Evolutionary conservation across 2,113 vertebrate genomes (phyloP).

Genomic region (Microtus pennsylvanicus): DNA sequence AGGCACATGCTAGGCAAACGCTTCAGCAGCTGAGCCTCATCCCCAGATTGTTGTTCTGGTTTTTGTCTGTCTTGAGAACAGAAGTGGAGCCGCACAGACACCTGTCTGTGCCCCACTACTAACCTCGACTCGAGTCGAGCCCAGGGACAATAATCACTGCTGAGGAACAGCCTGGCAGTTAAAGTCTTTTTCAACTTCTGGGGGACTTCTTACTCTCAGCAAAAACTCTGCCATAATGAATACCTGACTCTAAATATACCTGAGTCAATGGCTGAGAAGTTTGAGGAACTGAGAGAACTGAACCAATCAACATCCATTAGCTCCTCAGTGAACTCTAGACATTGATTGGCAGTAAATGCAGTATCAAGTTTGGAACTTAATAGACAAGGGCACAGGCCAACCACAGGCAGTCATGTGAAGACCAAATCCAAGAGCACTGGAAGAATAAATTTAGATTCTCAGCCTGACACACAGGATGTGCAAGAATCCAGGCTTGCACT

Average conservation of each 20-base stretch:
- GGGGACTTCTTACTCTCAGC: neutral
- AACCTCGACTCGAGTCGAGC: neutral
- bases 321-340: constrained; percentile 44
- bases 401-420: neutral
- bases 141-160: neutral
- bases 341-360: constrained; percentile 53
- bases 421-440: neutral
- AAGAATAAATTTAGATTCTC: neutral
- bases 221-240: neutral
- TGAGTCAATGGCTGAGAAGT: neutral
- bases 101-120: neutral
- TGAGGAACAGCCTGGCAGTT: constrained; percentile 18
- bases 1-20: neutral
- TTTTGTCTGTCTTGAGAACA: neutral
- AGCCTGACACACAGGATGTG: neutral
- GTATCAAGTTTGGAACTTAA: neutral
- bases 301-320: constrained; percentile 49
- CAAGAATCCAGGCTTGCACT: neutral
- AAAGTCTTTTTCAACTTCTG: constrained; percentile 25
- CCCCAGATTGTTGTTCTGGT: neutral
- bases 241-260: neutral
- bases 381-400: neutral
- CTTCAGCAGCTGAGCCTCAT: neutral
- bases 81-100: neutral
- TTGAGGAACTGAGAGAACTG: constrained; percentile 25